Evolutionary conservation across 2,888 invertebrate species (phyloP), one percentile per base, ranked within the genome.

Genomic region (Metopia argyrocephala): DNA sequence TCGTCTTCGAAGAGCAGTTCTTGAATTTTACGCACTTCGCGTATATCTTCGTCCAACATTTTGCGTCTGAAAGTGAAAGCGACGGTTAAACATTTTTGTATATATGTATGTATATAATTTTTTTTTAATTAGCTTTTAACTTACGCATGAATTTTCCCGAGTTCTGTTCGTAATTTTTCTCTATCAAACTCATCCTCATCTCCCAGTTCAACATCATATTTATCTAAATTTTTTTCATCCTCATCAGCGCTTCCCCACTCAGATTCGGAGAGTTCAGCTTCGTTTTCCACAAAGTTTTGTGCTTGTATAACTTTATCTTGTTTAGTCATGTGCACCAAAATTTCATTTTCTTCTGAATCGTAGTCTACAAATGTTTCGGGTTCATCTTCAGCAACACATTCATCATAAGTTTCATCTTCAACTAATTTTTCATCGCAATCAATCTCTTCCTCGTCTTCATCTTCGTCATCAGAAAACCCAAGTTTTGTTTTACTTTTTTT

Each of bases 1-100:
- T 98, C 98, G 86, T 98, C 97, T 87, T 97, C 97, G 46, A 98
- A 93, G 28, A 97, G 92, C 87, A 96, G 91, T 87, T 98, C 97
- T 88, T 98, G 95, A 15, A 97, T 92, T 84, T 96, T 90, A 85
- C 95, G 92, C 20, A 98, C 94, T 89, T 97, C 95, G 23, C 95
- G 92, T 85, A 96, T 95, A 89, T 98, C 98, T 83, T 97, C 95
- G 87, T 98, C 98, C 66, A 97, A 90, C 79, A 97, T 91, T 86
- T 94, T 95, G 28, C 95, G 95, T 91, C 94, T 95, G 54, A 45
- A 75, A 28, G 5, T 70, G 9, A 27, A 57, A 50, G n/a, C n/a
- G n/a, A n/a, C n/a, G n/a, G n/a, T n/a, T n/a, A n/a, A n/a, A n/a
- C n/a, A n/a, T n/a, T n/a, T n/a, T n/a, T n/a, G n/a, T n/a, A n/a